Evolutionary conservation across 64 coral and sea anemone genomes (phyloP).

Genomic region (Stylophora pistillata): DNA sequence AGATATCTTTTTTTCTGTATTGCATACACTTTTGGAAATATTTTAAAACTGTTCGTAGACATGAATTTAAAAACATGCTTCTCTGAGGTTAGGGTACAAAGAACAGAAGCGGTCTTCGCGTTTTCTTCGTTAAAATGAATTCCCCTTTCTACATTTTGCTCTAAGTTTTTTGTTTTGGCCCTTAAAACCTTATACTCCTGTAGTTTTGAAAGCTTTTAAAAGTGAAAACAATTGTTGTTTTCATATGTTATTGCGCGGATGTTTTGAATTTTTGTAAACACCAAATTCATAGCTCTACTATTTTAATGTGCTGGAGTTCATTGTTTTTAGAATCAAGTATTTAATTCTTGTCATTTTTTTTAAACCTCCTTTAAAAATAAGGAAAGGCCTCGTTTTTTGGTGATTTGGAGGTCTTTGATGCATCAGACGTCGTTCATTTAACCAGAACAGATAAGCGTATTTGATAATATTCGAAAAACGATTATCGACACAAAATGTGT

Average conservation of each 20-base stretch:
- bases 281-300: no score
- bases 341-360: no score
- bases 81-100: background rate
- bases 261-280: conserved; percentile 24
- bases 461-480: background rate
- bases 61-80: background rate
- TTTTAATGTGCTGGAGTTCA: no score
- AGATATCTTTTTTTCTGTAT: background rate
- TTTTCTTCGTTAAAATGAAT: no score
- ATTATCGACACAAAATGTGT: background rate
- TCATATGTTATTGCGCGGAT: no score
- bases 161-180: no score
- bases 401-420: background rate
- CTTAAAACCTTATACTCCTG: background rate
- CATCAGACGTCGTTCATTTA: background rate
- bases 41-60: background rate
- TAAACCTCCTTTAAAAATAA: background rate
- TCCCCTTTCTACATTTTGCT: no score
- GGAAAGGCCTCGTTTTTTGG: background rate
- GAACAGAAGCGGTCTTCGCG: background rate
- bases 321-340: no score
- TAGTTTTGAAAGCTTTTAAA: background rate
- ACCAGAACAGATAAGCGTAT: background rate
- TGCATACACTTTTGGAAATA: background rate
- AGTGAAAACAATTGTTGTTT: background rate